Evolutionary conservation across 2,113 vertebrate genomes (phyloP).

Genomic region (Thamnophis sirtalis): DNA sequence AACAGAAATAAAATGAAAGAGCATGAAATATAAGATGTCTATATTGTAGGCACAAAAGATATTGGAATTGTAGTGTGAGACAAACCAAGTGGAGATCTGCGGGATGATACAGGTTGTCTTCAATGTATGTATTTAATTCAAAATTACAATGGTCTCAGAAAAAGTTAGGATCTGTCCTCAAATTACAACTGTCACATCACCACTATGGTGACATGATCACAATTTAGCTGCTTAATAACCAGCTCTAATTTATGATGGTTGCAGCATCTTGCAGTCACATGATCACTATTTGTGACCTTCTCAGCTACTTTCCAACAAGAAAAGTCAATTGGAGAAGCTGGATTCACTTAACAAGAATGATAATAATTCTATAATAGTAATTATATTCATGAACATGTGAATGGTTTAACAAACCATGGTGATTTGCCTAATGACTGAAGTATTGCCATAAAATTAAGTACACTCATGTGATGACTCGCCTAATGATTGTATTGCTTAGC

Average conservation of each 20-base stretch:
- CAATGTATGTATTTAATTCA: neutral
- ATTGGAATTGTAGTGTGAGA: neutral
- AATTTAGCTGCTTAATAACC: neutral
- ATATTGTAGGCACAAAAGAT: neutral
- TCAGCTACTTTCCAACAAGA: neutral
- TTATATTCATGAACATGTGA: neutral
- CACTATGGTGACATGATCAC: neutral
- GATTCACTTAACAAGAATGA: neutral
- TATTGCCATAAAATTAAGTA: neutral
- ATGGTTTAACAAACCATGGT: neutral
- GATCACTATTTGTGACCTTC: neutral
- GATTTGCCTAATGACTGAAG: neutral
- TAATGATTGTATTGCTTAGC: neutral
- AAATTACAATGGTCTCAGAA: neutral
- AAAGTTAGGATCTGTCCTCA: neutral
- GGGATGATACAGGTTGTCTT: no score
- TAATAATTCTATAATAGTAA: no score
- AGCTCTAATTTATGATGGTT: neutral
- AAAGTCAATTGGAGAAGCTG: neutral
- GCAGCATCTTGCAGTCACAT: no score
- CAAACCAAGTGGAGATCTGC: neutral
- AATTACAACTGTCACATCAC: neutral
- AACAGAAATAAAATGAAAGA: neutral
- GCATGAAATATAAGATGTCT: neutral
- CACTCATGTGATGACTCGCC: neutral